Conservation (phyloP, 2,888 invertebrate genomes). For the Colostygia pectinataria region DNA sequence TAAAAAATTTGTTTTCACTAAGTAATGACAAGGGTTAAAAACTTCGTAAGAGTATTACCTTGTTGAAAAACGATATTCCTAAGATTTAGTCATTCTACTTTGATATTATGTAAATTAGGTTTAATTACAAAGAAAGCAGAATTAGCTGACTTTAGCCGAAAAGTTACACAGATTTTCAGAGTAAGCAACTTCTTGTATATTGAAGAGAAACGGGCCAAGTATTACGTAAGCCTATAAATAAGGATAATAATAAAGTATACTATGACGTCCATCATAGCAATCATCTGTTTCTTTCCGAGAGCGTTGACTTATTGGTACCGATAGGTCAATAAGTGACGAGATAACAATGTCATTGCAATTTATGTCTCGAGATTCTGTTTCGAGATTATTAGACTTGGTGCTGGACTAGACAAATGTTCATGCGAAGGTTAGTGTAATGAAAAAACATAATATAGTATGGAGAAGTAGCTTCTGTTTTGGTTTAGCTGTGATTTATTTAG, state of each 20-base stretch:
- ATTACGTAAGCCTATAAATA: constrained; percentile 49
- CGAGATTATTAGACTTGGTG: constrained; percentile 45
- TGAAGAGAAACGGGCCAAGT: constrained; percentile 17
- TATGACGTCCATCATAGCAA: constrained; percentile 46
- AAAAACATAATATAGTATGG: too few species aligned
- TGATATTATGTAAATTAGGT: too few species aligned
- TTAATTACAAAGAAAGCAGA: too few species aligned
- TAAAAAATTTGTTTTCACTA: too few species aligned
- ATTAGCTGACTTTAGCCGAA: too few species aligned
- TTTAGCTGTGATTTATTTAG: too few species aligned
- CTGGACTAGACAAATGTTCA: neutral
- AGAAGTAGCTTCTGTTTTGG: too few species aligned
- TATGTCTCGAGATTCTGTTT: constrained; percentile 45
- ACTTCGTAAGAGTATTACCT: too few species aligned
- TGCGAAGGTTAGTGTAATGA: too few species aligned
- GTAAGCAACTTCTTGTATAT: neutral
- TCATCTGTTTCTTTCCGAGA: constrained; percentile 55
- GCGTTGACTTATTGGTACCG: constrained; percentile 70
- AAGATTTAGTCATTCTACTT: too few species aligned
- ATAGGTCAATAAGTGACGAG: constrained; percentile 60
- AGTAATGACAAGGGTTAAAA: too few species aligned
- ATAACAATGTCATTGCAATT: constrained; percentile 70
- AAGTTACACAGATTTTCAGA: neutral
- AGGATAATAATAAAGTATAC: constrained; percentile 39
- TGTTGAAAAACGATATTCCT: too few species aligned